Percentiles rank a stretch among this genome's conserved stretches.
These are phyloP conservation scores for Drosophila seguyi DNA, from an alignment of 1,140 invertebrate genomes.

Conservation along the genomic window DNA sequence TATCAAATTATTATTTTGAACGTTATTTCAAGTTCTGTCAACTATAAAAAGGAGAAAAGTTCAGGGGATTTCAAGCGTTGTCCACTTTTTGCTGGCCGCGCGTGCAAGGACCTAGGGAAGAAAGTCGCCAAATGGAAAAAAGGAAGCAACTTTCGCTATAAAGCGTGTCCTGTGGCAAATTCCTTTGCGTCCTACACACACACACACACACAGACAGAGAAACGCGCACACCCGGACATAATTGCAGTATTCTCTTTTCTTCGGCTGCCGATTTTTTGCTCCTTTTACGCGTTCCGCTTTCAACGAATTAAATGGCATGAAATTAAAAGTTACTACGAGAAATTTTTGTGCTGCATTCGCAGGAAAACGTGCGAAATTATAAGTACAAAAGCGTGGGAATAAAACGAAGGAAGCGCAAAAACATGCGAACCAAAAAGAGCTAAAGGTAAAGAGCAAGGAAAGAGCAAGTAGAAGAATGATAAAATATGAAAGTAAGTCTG, in stretches of 20 bases:
- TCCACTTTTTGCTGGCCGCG: background rate
- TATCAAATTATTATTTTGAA: constrained; percentile 3
- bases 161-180: constrained; percentile 82
- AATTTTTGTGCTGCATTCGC: constrained; percentile 83
- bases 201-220: constrained; percentile 34
- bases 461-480: constrained; percentile 50
- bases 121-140: constrained; percentile 59
- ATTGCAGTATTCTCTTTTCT: constrained; percentile 61
- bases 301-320: constrained; percentile 83
- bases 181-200: constrained; percentile 39
- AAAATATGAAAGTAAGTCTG: constrained; percentile 71
- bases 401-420: constrained; percentile 42
- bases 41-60: constrained; percentile 3
- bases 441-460: constrained; percentile 47
- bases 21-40: constrained; percentile 8
- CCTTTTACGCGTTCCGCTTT: constrained; percentile 64
- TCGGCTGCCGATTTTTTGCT: constrained; percentile 72
- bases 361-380: constrained; percentile 84
- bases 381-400: constrained; percentile 69
- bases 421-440: constrained; percentile 40
- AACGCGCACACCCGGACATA: constrained; percentile 30
- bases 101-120: constrained; percentile 22
- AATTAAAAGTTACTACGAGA: constrained; percentile 82
- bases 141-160: constrained; percentile 77
- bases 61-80: constrained; percentile 15